A percentile compares a stretch with the other conserved stretches of the same genome.
Conservation (phyloP, 1,140 invertebrate genomes). For the Euglossa dilemma region DNA sequence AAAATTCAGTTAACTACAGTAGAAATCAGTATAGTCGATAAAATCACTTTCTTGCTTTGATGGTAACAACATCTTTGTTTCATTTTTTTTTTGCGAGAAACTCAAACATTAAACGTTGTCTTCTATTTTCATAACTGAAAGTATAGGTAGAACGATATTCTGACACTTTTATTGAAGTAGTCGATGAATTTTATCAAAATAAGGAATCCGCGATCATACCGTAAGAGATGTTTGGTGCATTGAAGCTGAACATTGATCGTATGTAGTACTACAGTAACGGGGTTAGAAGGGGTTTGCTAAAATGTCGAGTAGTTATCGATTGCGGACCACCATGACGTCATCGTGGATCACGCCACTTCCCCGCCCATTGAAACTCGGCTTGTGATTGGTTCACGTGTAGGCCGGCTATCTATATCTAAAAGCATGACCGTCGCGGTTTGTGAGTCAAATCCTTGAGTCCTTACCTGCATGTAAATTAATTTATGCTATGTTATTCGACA, state of each 20-base stretch:
- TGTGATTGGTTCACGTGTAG: conserved; percentile 75
- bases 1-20: not conserved
- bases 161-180: not conserved
- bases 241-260: conserved; percentile 38
- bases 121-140: not conserved
- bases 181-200: not conserved
- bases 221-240: not conserved
- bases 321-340: conserved; percentile 73
- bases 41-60: not conserved
- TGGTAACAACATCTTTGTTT: not conserved
- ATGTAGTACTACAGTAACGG: conserved; percentile 23
- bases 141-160: not conserved
- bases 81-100: not conserved
- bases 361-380: conserved; percentile 66
- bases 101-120: not conserved
- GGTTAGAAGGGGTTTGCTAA: conserved; percentile 44
- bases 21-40: conserved; percentile 6
- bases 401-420: conserved; percentile 59
- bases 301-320: conserved; percentile 69
- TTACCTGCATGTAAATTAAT: conserved; percentile 15
- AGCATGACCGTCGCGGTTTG: conserved; percentile 44
- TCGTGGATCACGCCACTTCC: conserved; percentile 80
- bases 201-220: not conserved
- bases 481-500: not conserved
- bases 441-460: conserved; percentile 38